Conservation (phyloP, 2,888 invertebrate genomes). For the Agrypnus murinus region DNA sequence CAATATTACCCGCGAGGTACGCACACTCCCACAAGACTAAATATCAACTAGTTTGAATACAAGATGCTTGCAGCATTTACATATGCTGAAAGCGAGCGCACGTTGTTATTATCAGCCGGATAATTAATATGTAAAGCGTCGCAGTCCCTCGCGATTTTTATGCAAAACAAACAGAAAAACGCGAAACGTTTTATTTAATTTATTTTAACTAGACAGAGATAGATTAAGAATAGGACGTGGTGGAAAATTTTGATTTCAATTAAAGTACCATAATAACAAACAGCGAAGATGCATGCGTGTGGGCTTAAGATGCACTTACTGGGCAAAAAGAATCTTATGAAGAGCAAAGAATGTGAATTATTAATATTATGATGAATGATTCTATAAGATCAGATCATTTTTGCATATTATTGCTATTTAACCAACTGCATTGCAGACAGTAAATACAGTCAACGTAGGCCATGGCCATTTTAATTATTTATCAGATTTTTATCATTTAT, state of each 20-base stretch:
- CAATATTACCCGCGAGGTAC: slow-evolving; percentile 40
- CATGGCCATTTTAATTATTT: neutral
- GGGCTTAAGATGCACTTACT: slow-evolving; percentile 12
- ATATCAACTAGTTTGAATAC: slow-evolving; percentile 47
- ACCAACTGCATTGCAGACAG: slow-evolving; percentile 1
- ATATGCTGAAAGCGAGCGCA: slow-evolving; percentile 31
- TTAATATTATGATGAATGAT: no score
- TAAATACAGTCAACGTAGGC: neutral
- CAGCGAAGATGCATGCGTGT: neutral
- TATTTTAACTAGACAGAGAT: neutral
- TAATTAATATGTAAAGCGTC: slow-evolving; percentile 30
- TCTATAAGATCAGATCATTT: slow-evolving; percentile 16
- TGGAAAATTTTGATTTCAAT: slow-evolving; percentile 9
- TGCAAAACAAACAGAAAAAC: neutral
- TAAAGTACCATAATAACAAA: slow-evolving; percentile 9
- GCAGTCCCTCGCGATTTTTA: slow-evolving; percentile 8
- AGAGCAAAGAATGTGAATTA: neutral
- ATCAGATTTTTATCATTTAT: no score
- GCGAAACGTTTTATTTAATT: neutral
- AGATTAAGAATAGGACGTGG: neutral
- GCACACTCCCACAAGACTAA: slow-evolving; percentile 52
- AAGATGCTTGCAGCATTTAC: slow-evolving; percentile 39
- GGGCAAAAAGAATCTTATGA: slow-evolving; percentile 16
- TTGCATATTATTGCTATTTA: slow-evolving; percentile 4
- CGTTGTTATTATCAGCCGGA: slow-evolving; percentile 28